Percentiles rank a stretch among this genome's conserved stretches.
These are phyloP conservation scores for Arvicanthis niloticus DNA, from an alignment of 2,113 vertebrate genomes.

Conservation along the genomic window DNA sequence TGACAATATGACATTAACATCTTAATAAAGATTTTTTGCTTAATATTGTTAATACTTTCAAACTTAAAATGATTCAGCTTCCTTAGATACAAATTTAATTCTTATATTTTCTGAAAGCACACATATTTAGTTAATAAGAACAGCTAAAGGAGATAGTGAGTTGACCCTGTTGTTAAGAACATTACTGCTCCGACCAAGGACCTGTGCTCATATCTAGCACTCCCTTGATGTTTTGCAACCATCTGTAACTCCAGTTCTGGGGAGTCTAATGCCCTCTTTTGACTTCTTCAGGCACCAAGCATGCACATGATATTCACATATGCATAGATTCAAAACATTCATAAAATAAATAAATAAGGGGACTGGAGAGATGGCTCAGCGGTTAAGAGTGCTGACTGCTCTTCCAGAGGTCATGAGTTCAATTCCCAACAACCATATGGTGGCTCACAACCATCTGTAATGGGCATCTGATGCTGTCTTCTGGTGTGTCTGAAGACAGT, in stretches of 20 bases:
- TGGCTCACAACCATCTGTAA: no score
- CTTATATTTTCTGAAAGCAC: background rate
- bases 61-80: constrained; percentile 36
- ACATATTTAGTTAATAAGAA: constrained; percentile 18
- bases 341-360: background rate
- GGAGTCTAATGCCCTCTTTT: background rate
- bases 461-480: no score
- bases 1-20: background rate
- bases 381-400: no score
- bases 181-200: background rate
- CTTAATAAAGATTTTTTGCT: no score
- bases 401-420: no score
- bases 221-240: background rate
- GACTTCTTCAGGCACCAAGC: background rate
- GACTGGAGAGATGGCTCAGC: no score
- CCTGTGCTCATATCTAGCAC: background rate
- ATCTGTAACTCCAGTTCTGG: background rate
- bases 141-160: background rate
- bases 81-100: constrained; percentile 1
- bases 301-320: background rate
- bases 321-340: background rate
- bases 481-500: no score
- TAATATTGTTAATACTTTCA: background rate
- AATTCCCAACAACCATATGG: no score
- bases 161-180: background rate